Base-by-base conservation (phyloP, 2,888 invertebrate genomes). In the Glomeris marginata region DNA sequence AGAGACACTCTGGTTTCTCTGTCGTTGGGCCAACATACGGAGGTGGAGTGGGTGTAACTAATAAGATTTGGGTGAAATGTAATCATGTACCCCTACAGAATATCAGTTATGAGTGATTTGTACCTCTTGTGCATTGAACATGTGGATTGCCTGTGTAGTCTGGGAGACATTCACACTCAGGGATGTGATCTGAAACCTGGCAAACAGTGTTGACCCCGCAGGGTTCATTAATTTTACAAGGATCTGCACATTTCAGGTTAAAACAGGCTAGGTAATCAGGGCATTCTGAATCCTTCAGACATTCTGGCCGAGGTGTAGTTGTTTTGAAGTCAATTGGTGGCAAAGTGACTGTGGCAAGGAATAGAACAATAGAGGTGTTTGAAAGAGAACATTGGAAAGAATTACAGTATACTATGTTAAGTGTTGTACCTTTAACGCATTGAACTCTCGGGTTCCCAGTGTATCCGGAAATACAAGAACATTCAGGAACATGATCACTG, bases 391-490 rank as follows among this genome's bases (percentile, higher is more conserved):
- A n/a, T n/a, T n/a, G n/a, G n/a, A n/a, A n/a, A n/a, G n/a, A n/a
- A n/a, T n/a, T n/a, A n/a, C n/a, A n/a, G n/a, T n/a, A n/a, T n/a
- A n/a, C n/a, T n/a, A n/a, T n/a, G n/a, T n/a, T n/a, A n/a, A n/a
- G n/a, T n/a, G n/a, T 10, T 21, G 10, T 11, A 67, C 67, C 63
- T 20, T 80, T 74, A 59, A 77, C 76, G 63, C 91, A 91, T 45
- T 76, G 74, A 34, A 80, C 76, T 62, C 87, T 82, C 2, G 91
- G 87, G 68, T 90, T 83, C 42, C 91, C 91, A 62, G 85, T 84
- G 84, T 83, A 65, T 8, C 54, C 55, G 8, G 55, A 52, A 28
- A 58, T 53, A 69, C 90, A 91, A 28, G 88, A 84, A 68, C 91
- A 91, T 37, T 84, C 77, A 1, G 88, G 87, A 53, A 86, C 77